phyloP scores from a whole-genome alignment of 1,140 invertebrate genomes.

The Pseudachorutes palmiensis region DNA sequence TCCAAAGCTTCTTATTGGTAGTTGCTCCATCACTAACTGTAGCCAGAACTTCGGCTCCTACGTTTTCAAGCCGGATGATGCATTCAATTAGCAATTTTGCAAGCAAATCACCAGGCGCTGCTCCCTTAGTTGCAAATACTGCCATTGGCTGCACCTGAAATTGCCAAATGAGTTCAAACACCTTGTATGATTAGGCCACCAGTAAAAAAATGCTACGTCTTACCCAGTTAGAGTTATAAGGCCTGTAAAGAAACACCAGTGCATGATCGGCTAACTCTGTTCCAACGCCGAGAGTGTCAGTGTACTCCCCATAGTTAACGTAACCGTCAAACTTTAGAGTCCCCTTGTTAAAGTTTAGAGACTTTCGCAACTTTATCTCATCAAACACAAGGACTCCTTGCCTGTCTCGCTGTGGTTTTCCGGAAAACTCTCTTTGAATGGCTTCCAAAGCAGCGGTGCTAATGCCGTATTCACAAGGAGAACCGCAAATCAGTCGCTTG shows the following conservation, averaged over 20 bases:
- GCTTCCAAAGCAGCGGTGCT: constrained; percentile 8
- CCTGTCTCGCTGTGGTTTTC: background rate
- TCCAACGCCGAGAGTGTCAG: background rate
- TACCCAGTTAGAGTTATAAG: background rate
- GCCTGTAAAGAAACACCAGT: background rate
- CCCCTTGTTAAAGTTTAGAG: constrained; percentile 10
- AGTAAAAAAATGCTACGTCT: background rate
- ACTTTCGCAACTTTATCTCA: constrained; percentile 14
- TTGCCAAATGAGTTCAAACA: background rate
- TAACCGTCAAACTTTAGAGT: constrained; percentile 17
- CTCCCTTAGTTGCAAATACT: background rate
- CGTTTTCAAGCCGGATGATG: background rate
- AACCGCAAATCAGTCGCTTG: background rate
- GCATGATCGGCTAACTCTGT: background rate
- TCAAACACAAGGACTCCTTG: constrained; percentile 13
- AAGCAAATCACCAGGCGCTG: background rate
- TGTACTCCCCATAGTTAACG: constrained; percentile 13
- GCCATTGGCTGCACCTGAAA: background rate
- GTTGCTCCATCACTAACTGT: background rate
- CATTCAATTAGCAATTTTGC: background rate
- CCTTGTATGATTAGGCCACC: background rate
- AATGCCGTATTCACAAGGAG: constrained; percentile 17
- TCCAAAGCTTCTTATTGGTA: background rate
- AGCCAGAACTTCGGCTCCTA: background rate
- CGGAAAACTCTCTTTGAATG: background rate